Conservation (phyloP, 2,797 vertebrate genomes). For the Danio choprae region DNA sequence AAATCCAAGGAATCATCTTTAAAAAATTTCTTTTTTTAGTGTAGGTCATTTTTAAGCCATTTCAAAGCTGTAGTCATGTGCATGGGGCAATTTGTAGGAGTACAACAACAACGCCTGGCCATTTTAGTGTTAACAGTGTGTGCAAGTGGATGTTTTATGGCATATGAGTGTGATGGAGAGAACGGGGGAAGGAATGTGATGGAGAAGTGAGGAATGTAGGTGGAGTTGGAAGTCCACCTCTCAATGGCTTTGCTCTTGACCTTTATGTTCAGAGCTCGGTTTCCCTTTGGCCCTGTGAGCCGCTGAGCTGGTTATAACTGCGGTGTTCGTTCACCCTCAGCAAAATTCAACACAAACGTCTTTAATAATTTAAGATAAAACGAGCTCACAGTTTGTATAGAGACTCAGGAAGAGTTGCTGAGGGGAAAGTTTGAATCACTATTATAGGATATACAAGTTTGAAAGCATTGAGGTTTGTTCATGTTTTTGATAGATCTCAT, state of each 20-base stretch:
- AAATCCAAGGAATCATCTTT: no score
- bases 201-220: conserved; percentile 11
- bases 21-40: no score
- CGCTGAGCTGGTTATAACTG: not conserved
- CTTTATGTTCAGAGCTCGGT: conserved; percentile 39
- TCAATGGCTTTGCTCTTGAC: conserved; percentile 46
- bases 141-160: not conserved
- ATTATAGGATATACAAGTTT: no score
- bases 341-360: conserved; percentile 8
- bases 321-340: conserved; percentile 13
- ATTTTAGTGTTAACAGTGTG: not conserved
- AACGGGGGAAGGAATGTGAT: not conserved
- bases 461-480: no score
- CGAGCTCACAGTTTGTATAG: not conserved
- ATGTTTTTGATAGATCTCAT: no score
- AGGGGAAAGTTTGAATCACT: not conserved
- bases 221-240: conserved; percentile 36
- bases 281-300: conserved; percentile 50
- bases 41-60: no score
- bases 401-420: not conserved
- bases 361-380: conserved; percentile 16
- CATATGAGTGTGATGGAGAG: conserved; percentile 14
- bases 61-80: no score
- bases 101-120: no score
- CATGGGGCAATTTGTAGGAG: no score